Conservation (phyloP, 2,797 vertebrate genomes). For the Mormyrus proboscirostris region DNA sequence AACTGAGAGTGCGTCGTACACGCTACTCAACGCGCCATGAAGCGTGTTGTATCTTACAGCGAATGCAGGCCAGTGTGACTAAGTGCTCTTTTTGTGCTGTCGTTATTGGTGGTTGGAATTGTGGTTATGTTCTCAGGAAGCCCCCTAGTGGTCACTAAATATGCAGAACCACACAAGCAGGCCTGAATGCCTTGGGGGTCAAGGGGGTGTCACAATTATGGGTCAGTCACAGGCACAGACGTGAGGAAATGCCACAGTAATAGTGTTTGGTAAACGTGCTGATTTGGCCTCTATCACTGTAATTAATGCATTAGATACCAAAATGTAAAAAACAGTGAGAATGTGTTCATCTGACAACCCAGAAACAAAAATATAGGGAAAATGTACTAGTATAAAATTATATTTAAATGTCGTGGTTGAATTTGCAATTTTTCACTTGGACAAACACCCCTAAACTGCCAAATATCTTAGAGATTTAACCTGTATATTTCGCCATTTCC, state of each 20-base stretch:
- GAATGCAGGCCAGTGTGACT: not conserved
- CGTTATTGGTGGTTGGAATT: not conserved
- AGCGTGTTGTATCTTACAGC: not conserved
- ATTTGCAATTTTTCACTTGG: not conserved
- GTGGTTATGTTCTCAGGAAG: slow-evolving; percentile 8
- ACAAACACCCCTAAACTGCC: not conserved
- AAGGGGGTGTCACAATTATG: not conserved
- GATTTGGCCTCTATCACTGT: not conserved
- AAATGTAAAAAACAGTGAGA: not conserved
- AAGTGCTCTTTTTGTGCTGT: not conserved
- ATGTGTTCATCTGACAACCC: not conserved
- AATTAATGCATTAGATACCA: not conserved
- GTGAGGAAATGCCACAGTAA: not conserved
- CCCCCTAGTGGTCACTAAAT: not conserved
- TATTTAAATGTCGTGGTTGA: not conserved
- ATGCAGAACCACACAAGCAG: not conserved
- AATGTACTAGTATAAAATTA: not conserved
- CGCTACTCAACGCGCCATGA: not conserved
- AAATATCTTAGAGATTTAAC: not conserved
- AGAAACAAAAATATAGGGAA: not conserved
- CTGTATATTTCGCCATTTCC: not conserved
- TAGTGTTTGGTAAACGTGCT: not conserved
- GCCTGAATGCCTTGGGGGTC: not conserved
- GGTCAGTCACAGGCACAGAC: not conserved
- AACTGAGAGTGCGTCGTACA: not conserved